A percentile compares a stretch with the other conserved stretches of the same genome.
Evolutionary conservation across 2,113 vertebrate genomes (phyloP).

Genomic region (Aleadryas rufinucha): DNA sequence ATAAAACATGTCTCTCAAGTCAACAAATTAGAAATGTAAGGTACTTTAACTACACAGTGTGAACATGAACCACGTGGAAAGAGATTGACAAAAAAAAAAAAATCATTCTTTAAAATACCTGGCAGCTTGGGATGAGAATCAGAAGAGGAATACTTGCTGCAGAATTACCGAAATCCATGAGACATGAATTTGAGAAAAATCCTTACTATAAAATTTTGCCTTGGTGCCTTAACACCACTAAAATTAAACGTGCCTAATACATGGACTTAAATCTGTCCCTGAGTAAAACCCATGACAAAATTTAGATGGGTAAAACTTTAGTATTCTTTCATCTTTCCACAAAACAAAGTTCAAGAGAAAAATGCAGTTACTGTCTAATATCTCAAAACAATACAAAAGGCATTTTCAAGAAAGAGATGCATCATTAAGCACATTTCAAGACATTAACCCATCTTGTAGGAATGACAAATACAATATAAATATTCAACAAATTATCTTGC

Average conservation of each 20-base stretch:
- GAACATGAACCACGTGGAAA: neutral
- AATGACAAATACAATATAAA: neutral
- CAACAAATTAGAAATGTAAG: neutral
- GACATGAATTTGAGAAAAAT: neutral
- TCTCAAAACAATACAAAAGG: neutral
- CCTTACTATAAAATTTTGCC: neutral
- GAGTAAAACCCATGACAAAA: neutral
- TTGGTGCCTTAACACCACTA: neutral
- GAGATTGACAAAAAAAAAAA: neutral
- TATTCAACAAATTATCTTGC: neutral
- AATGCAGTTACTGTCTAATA: neutral
- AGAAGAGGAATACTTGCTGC: neutral
- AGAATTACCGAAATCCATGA: neutral
- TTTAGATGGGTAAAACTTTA: neutral
- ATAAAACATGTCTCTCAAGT: conserved; percentile 1
- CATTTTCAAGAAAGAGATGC: neutral
- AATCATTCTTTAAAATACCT: neutral
- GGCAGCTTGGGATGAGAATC: neutral
- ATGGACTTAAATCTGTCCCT: neutral
- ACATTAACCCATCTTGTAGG: neutral
- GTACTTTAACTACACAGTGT: neutral
- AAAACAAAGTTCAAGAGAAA: neutral
- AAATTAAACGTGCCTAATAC: neutral
- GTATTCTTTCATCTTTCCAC: neutral
- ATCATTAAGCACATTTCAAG: neutral